phyloP scores from a whole-genome alignment of 2,888 invertebrate genomes.

The Rhagonycha lutea region DNA sequence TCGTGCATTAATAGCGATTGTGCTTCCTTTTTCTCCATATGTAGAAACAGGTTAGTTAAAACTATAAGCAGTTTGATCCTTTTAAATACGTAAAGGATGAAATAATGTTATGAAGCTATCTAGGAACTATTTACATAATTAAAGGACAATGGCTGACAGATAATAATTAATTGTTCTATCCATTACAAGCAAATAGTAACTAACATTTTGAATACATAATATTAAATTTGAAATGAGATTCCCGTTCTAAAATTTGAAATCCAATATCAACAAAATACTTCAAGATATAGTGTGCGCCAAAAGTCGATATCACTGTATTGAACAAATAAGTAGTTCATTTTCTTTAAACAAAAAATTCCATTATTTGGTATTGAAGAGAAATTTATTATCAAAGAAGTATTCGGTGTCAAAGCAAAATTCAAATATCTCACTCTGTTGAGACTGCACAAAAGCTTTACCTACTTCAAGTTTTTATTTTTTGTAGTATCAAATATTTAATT shows the following conservation, averaged over 20 bases:
- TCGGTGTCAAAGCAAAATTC: too few species aligned
- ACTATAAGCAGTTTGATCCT: neutral
- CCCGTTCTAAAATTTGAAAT: neutral
- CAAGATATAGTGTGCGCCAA: too few species aligned
- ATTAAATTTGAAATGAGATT: neutral
- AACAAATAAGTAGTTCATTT: neutral
- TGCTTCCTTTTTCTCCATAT: conserved; percentile 91
- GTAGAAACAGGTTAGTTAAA: conserved; percentile 76
- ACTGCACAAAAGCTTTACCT: too few species aligned
- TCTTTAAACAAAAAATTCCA: too few species aligned
- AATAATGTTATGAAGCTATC: neutral
- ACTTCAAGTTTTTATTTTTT: neutral
- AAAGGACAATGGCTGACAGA: too few species aligned
- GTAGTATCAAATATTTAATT: neutral
- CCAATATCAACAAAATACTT: neutral
- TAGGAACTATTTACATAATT: neutral
- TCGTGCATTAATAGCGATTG: conserved; percentile 82
- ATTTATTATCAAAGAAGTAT: too few species aligned
- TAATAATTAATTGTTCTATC: neutral
- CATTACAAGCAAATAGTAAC: neutral
- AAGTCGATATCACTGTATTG: neutral
- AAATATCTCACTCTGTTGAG: too few species aligned
- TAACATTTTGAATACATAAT: neutral
- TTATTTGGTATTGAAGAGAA: too few species aligned
- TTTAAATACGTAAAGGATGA: neutral